Base-by-base conservation (phyloP, 2,888 invertebrate species). In the Galeruca laticollis region DNA sequence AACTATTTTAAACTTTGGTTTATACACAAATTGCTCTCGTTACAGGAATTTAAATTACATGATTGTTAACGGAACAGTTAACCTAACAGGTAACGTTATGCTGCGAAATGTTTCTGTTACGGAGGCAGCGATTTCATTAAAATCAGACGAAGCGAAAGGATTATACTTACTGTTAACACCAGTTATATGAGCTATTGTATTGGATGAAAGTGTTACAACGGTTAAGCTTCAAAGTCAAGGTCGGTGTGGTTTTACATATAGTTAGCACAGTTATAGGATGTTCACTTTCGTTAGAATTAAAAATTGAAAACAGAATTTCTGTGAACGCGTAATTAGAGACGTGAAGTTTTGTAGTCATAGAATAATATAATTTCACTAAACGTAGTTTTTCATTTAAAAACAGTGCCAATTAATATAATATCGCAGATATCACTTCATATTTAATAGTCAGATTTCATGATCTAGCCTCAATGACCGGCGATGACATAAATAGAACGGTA, bases 141-240 rank as follows among this genome's bases (percentile, higher is more conserved):
- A 35, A 15, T 18, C 6, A 54, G n/a, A 15, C 18, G 20, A 63
- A 65, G 65, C 57, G 65, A 65, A 65, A 65, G 65, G 65, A 65
- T 65, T 65, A 20, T 49, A 65, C 64, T 57, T 33, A 57, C 40
- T 37, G 56, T 40, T 63, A 26, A 21, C 33, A 26, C 57, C 43
- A 33, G 57, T 59, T 65, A 26, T 26, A 65, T 65, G 57, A 65
- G 57, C 65, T 65, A 65, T 65, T 65, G 65, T 65, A 49, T 65
- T 47, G 18, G 43, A 65, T 57, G 65, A 65, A 65, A 65, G 65
- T 64, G 64, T 65, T 65, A 65, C 65, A 57, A 33, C 65, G 65
- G 43, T 65, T 63, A 57, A 49, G 49, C 35, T 54, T 65, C 65
- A 65, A 65, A 65, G 65, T 65, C 65, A 65, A 65, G 65, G 65